These are phyloP conservation scores for Pangasius krempfi DNA, from an alignment of 2,797 vertebrate species.

Conservation along the genomic window DNA sequence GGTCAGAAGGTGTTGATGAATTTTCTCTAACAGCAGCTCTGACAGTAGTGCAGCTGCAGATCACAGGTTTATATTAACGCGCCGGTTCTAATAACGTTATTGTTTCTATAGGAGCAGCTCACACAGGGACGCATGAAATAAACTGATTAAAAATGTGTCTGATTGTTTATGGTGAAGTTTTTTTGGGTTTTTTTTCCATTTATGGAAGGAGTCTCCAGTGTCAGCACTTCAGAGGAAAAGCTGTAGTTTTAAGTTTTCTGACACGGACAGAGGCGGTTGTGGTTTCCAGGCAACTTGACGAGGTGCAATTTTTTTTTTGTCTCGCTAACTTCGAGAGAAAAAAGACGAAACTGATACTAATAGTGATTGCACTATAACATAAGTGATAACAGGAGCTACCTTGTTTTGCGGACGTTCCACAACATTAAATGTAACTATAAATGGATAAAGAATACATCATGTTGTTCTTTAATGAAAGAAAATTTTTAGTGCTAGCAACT, in stretches of 20 bases:
- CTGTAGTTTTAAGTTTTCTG: no score
- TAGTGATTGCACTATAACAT: no score
- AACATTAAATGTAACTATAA: neutral
- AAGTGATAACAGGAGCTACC: no score
- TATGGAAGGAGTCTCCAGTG: neutral
- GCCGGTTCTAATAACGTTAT: no score
- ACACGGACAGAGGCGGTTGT: neutral
- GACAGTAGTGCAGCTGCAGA: no score
- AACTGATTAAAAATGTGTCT: neutral
- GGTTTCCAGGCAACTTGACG: neutral
- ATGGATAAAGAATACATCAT: no score
- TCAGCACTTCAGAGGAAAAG: neutral
- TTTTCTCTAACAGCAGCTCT: neutral
- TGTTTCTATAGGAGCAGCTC: no score
- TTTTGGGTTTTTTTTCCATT: neutral
- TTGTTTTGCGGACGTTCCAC: no score
- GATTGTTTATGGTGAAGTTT: neutral
- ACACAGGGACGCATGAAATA: neutral
- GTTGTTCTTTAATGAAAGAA: neutral
- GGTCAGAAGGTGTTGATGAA: neutral
- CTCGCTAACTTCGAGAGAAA: no score
- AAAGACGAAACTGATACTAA: no score
- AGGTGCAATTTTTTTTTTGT: no score
- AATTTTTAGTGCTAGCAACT: neutral
- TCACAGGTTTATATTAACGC: no score